Evolutionary conservation across 2,888 invertebrate species (phyloP).

Genomic region (Clivina fossor): DNA sequence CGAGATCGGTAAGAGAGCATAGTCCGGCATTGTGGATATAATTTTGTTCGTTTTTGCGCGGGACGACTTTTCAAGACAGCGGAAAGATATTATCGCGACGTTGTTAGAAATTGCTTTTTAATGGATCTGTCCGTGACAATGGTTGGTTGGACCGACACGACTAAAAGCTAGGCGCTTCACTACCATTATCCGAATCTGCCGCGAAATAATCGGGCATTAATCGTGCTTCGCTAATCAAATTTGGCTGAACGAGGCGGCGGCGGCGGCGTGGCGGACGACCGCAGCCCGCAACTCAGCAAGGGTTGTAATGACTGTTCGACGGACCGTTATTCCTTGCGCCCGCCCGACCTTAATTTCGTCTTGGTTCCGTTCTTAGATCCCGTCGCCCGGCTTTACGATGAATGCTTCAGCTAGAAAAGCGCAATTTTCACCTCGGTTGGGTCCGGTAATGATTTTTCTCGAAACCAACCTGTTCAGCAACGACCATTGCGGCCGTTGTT

Average conservation of each 20-base stretch:
- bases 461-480: constrained; percentile 39
- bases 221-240: constrained; percentile 30
- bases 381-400: constrained; percentile 10
- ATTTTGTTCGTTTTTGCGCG: too few relatives aligned
- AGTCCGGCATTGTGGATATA: too few relatives aligned
- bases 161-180: background rate
- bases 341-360: constrained; percentile 15
- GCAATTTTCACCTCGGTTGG: constrained; percentile 48
- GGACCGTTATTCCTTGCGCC: constrained; percentile 13
- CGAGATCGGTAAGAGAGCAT: too few relatives aligned
- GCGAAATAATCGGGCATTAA: constrained; percentile 28
- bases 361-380: background rate
- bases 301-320: constrained; percentile 24
- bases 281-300: background rate
- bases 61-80: too few relatives aligned
- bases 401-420: constrained; percentile 40
- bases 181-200: constrained; percentile 26
- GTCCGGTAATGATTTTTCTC: constrained; percentile 46
- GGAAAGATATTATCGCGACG: too few relatives aligned
- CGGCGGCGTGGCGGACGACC: background rate
- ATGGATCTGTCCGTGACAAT: too few relatives aligned
- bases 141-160: too few relatives aligned
- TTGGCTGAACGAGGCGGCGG: constrained; percentile 14
- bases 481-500: constrained; percentile 14
- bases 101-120: too few relatives aligned